A percentile compares a stretch with the other conserved stretches of the same genome.
phyloP scores from a whole-genome alignment of 2,113 vertebrate species.

The Nymphicus hollandicus region DNA sequence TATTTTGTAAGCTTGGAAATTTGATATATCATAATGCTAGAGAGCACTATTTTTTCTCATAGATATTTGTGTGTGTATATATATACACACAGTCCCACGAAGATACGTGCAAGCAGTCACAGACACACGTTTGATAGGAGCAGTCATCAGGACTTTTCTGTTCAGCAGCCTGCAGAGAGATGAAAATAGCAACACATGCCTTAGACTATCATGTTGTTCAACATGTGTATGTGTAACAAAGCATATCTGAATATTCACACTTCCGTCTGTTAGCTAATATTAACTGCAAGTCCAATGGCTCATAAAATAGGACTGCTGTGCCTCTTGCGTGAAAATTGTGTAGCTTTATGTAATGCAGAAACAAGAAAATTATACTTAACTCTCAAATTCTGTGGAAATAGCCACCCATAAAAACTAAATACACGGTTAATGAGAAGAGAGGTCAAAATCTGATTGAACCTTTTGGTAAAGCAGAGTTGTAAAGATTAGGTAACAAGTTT shows the following conservation, averaged over 20 bases:
- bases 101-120: background rate
- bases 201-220: background rate
- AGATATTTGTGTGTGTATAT: fast-evolving
- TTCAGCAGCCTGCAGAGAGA: background rate
- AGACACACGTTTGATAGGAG: background rate
- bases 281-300: background rate
- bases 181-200: background rate
- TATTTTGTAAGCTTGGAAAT: background rate
- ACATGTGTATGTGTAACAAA: background rate
- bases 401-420: background rate
- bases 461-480: background rate
- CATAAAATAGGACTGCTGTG: background rate
- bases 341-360: background rate
- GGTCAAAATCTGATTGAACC: background rate
- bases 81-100: background rate
- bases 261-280: background rate
- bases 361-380: background rate
- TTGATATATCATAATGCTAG: background rate
- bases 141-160: background rate
- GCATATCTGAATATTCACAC: slow-evolving; percentile 6
- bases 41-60: background rate
- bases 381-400: background rate
- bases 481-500: background rate
- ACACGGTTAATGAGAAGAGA: background rate
- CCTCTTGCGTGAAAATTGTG: background rate